Conservation (phyloP, 2,113 vertebrate species). For the Pangasianodon gigas region DNA sequence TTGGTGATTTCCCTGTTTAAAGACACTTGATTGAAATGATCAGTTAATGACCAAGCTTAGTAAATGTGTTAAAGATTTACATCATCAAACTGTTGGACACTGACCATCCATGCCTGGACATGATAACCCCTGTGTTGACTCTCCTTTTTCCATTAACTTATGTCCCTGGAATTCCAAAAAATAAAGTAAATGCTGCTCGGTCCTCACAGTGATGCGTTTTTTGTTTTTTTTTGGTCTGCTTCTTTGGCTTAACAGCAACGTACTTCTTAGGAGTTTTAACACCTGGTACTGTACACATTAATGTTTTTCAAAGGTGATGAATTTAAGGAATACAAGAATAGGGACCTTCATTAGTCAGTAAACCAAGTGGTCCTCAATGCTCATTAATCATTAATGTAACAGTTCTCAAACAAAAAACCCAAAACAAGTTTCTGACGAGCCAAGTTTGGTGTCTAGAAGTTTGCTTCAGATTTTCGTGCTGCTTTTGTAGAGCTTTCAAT, state of each 20-base stretch:
- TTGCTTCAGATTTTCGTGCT: not conserved
- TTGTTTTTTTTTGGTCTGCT: not conserved
- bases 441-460: not conserved
- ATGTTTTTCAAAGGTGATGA: not conserved
- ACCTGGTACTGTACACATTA: not conserved
- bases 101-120: not conserved
- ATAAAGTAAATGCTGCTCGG: not conserved
- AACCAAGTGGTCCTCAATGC: not conserved
- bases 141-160: not conserved
- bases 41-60: not conserved
- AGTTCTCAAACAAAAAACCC: not conserved
- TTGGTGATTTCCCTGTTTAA: not conserved
- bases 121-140: not conserved
- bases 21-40: not conserved
- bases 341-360: not conserved
- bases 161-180: not conserved
- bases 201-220: not conserved
- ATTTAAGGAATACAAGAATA: not conserved
- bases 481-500: not conserved
- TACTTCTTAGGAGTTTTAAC: not conserved
- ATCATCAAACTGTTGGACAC: not conserved
- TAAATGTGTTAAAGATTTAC: not conserved
- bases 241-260: not conserved
- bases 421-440: not conserved
- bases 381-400: not conserved